These are phyloP conservation scores for Liparis tanakae DNA, from an alignment of 2,797 vertebrate species.

Conservation along the genomic window DNA sequence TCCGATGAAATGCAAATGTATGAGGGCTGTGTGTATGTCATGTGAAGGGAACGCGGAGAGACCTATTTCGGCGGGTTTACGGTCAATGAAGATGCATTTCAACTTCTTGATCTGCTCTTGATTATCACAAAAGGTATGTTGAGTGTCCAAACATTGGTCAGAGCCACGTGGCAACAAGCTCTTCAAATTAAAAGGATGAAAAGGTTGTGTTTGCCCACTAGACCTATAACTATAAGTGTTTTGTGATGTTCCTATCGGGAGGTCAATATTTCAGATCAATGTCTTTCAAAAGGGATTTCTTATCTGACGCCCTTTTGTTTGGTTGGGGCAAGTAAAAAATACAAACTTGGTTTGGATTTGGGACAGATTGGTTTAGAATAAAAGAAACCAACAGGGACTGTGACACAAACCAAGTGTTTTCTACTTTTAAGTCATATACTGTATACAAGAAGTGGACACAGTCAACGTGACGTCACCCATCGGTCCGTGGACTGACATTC, in stretches of 20 bases:
- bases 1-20: constrained; percentile 72
- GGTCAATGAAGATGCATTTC: neutral
- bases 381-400: neutral
- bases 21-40: constrained; percentile 27
- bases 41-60: constrained; percentile 11
- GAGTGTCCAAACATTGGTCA: neutral
- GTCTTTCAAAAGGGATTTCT: neutral
- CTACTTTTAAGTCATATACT: neutral
- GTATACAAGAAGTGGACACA: neutral
- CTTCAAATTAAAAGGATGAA: constrained; percentile 1
- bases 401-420: neutral
- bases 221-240: neutral
- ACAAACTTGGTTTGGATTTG: neutral
- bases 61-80: constrained; percentile 26
- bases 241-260: neutral
- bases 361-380: neutral
- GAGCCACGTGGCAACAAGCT: neutral
- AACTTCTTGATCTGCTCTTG: constrained; percentile 3
- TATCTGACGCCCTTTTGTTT: neutral
- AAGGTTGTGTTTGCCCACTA: neutral
- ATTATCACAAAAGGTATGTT: neutral
- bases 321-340: neutral
- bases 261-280: neutral
- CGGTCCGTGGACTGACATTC: neutral
- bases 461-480: neutral